Evolutionary conservation across 2,888 invertebrate genomes (phyloP), one percentile per base, ranked within the genome.

Genomic region (Standfussiana lucernea): DNA sequence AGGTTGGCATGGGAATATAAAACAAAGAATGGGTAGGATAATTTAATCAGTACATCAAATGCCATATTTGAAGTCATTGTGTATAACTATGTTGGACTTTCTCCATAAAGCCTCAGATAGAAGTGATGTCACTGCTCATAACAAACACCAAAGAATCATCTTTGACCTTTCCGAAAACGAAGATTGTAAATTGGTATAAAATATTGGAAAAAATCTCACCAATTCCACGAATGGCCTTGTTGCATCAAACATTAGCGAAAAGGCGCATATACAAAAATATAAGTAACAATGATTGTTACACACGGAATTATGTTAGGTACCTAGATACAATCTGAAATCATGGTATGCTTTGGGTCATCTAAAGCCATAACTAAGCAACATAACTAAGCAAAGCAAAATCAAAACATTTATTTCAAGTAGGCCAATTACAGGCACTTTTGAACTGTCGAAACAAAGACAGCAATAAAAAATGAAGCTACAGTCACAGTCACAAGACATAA

Each of bases 31-130:
- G 64, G 11, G 42, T 28, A 73, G 64, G 75, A 56, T 83, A 84
- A 84, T 86, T 83, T 88, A 86, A 87, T 86, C 88, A 84, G 78
- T 76, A 65, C 62, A 84, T 80, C 73, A 73, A 45, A 71, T 73
- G 47, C 62, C 47, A 83, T 83, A 79, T 76, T 75, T 66, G 15
- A 71, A 65, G 56, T 35, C 68, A 75, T 85, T 87, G 66, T 83
- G 47, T 67, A 47, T 65, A 68, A 72, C 42, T 47, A 50, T 62
- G 50, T 75, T 24, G n/a, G 18, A 86, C 88, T 86, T 86, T 86
- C 88, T 79, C 68, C 24, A 59, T 64, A 56, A 5, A 68, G 21
- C 35, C 28, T 42, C 37, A 62, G n/a, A 47, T n/a, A 45, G 37
- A 68, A 40, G 53, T 73, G 67, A 85, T 61, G 72, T 76, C 50